phyloP scores from a whole-genome alignment of 2,113 vertebrate genomes.

The Etia nguti region DNA sequence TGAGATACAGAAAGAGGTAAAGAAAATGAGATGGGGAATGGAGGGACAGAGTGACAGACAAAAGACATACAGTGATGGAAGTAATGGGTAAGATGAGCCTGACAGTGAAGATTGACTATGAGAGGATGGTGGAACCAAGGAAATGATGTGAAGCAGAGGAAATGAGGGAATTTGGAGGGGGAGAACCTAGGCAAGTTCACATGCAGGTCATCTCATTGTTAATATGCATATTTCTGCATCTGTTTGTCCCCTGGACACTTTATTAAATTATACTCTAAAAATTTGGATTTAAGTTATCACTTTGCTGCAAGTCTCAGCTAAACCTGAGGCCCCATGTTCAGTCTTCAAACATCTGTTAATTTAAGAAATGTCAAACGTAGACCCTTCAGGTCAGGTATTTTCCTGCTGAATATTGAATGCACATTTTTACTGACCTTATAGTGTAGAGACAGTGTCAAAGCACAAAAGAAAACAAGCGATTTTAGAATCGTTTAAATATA shows the following conservation, averaged over 20 bases:
- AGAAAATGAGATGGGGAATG: neutral
- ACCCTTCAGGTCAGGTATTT: neutral
- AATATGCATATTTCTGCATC: neutral
- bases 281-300: neutral
- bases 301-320: neutral
- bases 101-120: neutral
- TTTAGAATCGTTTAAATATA: neutral
- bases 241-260: neutral
- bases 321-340: neutral
- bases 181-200: neutral
- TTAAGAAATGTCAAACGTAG: fast-evolving
- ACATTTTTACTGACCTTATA: neutral
- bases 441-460: neutral
- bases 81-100: neutral
- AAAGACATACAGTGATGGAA: neutral
- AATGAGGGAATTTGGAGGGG: neutral
- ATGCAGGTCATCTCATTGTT: neutral
- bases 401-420: neutral
- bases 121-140: neutral
- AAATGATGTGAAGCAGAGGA: neutral
- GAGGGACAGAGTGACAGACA: neutral
- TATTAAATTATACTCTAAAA: neutral
- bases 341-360: neutral
- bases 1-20: neutral
- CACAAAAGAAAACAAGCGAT: neutral